These are phyloP conservation scores for Echiichthys vipera DNA, from an alignment of 2,797 vertebrate genomes.

Conservation along the genomic window DNA sequence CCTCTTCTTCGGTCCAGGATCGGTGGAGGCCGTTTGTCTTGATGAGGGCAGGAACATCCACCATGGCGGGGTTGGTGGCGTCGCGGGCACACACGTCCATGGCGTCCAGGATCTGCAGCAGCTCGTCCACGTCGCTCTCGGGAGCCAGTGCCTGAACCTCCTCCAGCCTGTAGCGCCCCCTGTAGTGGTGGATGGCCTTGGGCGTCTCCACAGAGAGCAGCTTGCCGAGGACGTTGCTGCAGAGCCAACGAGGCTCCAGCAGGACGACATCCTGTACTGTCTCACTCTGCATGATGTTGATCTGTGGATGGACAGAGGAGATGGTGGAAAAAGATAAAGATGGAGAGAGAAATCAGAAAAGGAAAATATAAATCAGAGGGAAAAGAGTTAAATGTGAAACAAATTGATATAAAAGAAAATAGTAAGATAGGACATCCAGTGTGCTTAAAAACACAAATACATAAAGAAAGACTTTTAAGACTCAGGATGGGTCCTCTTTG, in stretches of 20 bases:
- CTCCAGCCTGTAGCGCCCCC: conserved; percentile 95
- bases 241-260: conserved; percentile 97
- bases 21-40: conserved; percentile 94
- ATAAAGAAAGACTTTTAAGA: neutral
- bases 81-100: conserved; percentile 98
- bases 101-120: conserved; percentile 96
- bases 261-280: conserved; percentile 97
- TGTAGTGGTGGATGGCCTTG: conserved; percentile 97
- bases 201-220: conserved; percentile 95
- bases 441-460: neutral
- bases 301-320: conserved; percentile 80
- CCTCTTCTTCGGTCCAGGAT: conserved; percentile 95
- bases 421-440: neutral
- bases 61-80: conserved; percentile 92
- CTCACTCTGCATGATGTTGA: conserved; percentile 99
- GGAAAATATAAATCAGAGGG: neutral
- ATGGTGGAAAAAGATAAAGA: neutral
- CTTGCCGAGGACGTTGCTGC: conserved; percentile 90
- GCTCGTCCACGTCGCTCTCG: conserved; percentile 94
- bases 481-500: neutral
- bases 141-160: conserved; percentile 94
- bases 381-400: neutral
- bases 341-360: neutral
- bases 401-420: neutral
- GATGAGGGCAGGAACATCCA: conserved; percentile 96